Evolutionary conservation across 2,888 invertebrate species (phyloP), one percentile per base, ranked within the genome.

Genomic region (Drosophila austrosaltans): DNA sequence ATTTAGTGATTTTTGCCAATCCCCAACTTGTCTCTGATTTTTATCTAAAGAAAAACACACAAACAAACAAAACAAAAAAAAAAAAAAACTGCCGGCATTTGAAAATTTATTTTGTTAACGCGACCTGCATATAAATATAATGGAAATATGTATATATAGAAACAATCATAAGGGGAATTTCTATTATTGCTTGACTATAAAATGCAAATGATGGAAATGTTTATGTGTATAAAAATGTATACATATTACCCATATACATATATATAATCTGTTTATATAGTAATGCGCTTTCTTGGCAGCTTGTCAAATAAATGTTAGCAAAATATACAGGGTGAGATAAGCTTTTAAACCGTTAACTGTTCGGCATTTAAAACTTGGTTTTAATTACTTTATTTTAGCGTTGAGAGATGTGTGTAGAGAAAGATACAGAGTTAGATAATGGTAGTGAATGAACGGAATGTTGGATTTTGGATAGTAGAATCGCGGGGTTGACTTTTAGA

Each of bases 121-220:
- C 63, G 56, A 30, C 44, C 39, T 32, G 57, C 64, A 64, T 64
- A 58, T n/a, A 64, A 54, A 64, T 63, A 56, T 63, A 56, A 22
- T 56, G 56, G 22, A 20, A 56, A 36, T 48, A 8, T n/a, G 8
- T 20, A 8, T n/a, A 20, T 20, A 25, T 2, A 36, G 40, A 67
- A 71, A 71, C 67, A 69, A 40, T 66, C 72, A 77, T 77, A 22
- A 25, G 48, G 22, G 48, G 48, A 48, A 48, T 48, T 48, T 48
- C 78, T 78, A 72, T 72, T 77, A 65, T 71, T 74, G 76, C 62
- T 76, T 61, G 42, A 20, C 59, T 60, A 72, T 72, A 77, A 54
- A 66, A 53, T 63, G 59, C 53, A 30, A 59, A 57, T 63, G 62
- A 62, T 44, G 39, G 48, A 48, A 25, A 48, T 48, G 8, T 48